Evolutionary conservation across 2,888 invertebrate genomes (phyloP).

Genomic region (Polia nebulosa): DNA sequence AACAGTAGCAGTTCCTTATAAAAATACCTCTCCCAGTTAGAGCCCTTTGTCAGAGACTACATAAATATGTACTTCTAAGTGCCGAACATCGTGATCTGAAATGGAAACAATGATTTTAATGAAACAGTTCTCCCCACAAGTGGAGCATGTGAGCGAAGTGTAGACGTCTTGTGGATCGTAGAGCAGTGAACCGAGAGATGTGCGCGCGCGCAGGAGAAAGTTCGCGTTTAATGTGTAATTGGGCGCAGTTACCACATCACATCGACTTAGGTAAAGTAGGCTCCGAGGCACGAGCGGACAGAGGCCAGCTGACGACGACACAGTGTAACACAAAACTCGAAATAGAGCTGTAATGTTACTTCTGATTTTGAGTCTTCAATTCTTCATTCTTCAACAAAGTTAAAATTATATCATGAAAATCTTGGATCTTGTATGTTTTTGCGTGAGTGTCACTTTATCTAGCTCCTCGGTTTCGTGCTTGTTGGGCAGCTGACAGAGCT

Average conservation of each 20-base stretch:
- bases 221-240: slow-evolving; percentile 78
- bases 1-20: not conserved
- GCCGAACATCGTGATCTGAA: not conserved
- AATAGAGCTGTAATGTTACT: not conserved
- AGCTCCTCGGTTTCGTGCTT: not conserved
- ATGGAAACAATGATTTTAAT: slow-evolving; percentile 17
- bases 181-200: slow-evolving; percentile 52
- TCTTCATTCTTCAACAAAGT: not conserved
- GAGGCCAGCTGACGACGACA: not conserved
- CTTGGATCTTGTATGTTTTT: not conserved
- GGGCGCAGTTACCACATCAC: slow-evolving; percentile 73
- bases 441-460: no score
- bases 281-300: slow-evolving; percentile 7
- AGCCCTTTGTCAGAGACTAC: not conserved
- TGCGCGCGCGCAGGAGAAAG: slow-evolving; percentile 73
- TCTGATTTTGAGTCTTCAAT: not conserved
- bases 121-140: not conserved
- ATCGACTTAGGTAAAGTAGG: slow-evolving; percentile 51
- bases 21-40: not conserved
- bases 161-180: slow-evolving; percentile 20
- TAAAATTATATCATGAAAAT: not conserved
- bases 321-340: not conserved
- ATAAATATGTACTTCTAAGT: not conserved
- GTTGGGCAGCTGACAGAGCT: no score
- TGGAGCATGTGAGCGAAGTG: slow-evolving; percentile 27